Evolutionary conservation across 2,797 vertebrate genomes (phyloP).

Genomic region (Monodelphis domestica): DNA sequence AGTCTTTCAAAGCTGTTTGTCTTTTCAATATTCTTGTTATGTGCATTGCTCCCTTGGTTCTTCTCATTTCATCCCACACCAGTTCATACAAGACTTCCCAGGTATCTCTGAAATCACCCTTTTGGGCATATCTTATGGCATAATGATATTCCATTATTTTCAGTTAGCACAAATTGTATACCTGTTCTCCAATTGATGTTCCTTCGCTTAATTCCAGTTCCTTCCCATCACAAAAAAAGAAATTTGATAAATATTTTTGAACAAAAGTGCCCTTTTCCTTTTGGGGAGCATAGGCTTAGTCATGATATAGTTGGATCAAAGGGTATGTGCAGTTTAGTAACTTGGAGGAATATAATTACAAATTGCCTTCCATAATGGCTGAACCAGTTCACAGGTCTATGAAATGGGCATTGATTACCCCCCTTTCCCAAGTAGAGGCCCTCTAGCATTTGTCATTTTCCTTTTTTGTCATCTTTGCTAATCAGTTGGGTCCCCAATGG

Average conservation of each 20-base stretch:
- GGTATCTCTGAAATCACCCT: neutral
- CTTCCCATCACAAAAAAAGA: neutral
- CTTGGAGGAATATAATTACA: neutral
- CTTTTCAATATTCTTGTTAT: neutral
- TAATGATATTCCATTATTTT: neutral
- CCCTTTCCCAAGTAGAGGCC: neutral
- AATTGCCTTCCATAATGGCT: neutral
- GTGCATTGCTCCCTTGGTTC: neutral
- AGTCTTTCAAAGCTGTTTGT: neutral
- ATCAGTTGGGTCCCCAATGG: neutral
- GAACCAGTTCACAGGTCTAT: neutral
- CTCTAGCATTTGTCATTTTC: neutral
- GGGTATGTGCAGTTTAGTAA: neutral
- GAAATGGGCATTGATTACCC: neutral
- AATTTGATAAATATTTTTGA: neutral
- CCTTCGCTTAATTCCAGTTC: neutral
- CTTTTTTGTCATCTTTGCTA: neutral
- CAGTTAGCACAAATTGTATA: neutral
- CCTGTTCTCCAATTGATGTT: neutral
- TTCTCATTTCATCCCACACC: neutral
- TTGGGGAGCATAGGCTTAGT: neutral
- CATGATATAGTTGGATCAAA: neutral
- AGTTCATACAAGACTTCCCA: neutral
- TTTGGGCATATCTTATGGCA: neutral
- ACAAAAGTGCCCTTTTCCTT: neutral